Conservation (phyloP, 2,113 vertebrate genomes). For the Cairina moschata region DNA sequence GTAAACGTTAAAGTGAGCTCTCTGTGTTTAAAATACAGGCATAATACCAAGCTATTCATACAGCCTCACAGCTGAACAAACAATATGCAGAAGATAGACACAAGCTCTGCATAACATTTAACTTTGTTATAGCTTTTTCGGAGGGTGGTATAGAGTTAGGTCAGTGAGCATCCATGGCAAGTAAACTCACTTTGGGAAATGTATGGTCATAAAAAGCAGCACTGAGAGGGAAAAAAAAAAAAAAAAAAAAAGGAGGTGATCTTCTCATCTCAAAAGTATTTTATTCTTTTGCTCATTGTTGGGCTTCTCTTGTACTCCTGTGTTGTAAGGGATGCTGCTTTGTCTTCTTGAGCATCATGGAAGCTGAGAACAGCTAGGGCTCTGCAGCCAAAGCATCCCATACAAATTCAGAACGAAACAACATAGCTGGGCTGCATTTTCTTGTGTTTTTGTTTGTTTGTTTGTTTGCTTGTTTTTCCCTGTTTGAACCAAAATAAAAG, state of each 20-base stretch:
- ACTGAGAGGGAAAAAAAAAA: too few relatives aligned
- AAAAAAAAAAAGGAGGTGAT: neutral
- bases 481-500: neutral
- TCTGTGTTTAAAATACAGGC: constrained; percentile 18
- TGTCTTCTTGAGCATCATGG: neutral
- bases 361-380: neutral
- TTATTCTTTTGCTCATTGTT: neutral
- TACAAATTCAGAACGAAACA: neutral
- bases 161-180: neutral
- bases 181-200: neutral
- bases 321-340: neutral
- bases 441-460: neutral
- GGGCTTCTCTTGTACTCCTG: neutral
- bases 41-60: neutral
- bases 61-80: constrained; percentile 49
- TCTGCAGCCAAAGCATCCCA: neutral
- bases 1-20: neutral
- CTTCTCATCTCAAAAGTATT: neutral
- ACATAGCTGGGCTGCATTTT: neutral
- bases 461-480: neutral
- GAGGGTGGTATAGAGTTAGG: neutral
- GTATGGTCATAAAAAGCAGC: neutral
- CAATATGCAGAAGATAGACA: constrained; percentile 29
- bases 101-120: neutral
- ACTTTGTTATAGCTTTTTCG: neutral